phyloP scores from a whole-genome alignment of 2,888 invertebrate genomes.

The Mythimna impura region DNA sequence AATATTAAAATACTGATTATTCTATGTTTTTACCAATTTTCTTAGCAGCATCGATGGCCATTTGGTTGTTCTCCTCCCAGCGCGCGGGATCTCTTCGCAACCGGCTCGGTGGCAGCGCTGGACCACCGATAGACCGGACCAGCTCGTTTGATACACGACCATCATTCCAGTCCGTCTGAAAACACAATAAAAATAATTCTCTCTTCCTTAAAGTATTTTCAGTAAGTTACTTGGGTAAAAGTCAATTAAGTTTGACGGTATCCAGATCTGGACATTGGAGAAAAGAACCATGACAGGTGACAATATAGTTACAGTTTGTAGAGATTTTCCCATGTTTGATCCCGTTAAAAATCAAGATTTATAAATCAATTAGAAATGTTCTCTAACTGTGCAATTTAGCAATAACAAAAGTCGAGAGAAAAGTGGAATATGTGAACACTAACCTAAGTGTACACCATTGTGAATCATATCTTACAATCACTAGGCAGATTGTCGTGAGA shows the following conservation, averaged over 20 bases:
- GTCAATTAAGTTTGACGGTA: too few relatives aligned
- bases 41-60: conserved; percentile 93
- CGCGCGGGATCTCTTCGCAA: conserved; percentile 93
- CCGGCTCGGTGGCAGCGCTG: conserved; percentile 95
- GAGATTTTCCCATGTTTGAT: background rate
- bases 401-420: conserved; percentile 13
- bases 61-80: conserved; percentile 95
- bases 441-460: conserved; percentile 33
- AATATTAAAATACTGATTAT: too few relatives aligned
- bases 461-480: conserved; percentile 55
- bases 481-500: conserved; percentile 38
- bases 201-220: background rate
- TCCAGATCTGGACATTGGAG: background rate
- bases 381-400: conserved; percentile 20
- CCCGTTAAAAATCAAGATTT: background rate
- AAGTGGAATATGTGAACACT: conserved; percentile 46
- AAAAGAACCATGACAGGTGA: background rate
- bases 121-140: conserved; percentile 97
- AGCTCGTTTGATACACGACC: conserved; percentile 97
- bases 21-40: conserved; percentile 87
- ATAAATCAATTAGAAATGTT: background rate
- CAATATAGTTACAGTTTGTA: background rate
- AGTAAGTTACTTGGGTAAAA: too few relatives aligned
- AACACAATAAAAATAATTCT: background rate
- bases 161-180: conserved; percentile 98